phyloP scores from a whole-genome alignment of 2,888 invertebrate genomes.

The Ctenicera cuprea region DNA sequence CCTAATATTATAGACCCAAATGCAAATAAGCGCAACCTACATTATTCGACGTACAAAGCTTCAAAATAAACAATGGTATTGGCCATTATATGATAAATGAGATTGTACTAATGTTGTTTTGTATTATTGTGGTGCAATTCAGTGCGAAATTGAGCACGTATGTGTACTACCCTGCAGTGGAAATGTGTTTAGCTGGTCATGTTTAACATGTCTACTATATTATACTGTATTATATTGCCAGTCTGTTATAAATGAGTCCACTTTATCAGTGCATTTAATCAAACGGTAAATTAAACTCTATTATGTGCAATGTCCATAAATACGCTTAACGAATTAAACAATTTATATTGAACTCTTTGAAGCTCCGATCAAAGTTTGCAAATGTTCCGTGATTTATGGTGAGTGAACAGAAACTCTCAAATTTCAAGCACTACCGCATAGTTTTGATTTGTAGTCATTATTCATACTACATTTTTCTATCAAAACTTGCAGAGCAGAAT shows the following conservation, averaged over 20 bases:
- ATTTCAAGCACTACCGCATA: no score
- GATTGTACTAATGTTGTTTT: constrained; percentile 19
- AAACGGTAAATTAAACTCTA: constrained; percentile 35
- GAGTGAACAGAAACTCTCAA: no score
- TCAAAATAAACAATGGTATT: constrained; percentile 27
- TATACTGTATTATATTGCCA: constrained; percentile 33
- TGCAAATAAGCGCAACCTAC: not conserved
- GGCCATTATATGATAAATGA: constrained; percentile 31
- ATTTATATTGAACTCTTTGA: constrained; percentile 12
- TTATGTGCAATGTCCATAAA: constrained; percentile 32
- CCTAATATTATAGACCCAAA: no score
- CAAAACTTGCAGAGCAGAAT: no score
- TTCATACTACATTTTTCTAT: not conserved
- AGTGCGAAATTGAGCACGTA: constrained; percentile 45
- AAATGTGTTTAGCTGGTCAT: constrained; percentile 40
- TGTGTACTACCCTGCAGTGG: constrained; percentile 23
- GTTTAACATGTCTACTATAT: constrained; percentile 34
- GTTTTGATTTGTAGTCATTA: not conserved
- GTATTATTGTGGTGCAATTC: constrained; percentile 39
- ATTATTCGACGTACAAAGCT: constrained; percentile 5
- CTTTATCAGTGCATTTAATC: constrained; percentile 45
- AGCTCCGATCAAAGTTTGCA: not conserved
- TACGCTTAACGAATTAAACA: constrained; percentile 20
- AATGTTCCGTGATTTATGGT: not conserved
- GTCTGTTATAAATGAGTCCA: constrained; percentile 33